phyloP scores from a whole-genome alignment of 2,797 vertebrate species.

The Forpus xanthops region DNA sequence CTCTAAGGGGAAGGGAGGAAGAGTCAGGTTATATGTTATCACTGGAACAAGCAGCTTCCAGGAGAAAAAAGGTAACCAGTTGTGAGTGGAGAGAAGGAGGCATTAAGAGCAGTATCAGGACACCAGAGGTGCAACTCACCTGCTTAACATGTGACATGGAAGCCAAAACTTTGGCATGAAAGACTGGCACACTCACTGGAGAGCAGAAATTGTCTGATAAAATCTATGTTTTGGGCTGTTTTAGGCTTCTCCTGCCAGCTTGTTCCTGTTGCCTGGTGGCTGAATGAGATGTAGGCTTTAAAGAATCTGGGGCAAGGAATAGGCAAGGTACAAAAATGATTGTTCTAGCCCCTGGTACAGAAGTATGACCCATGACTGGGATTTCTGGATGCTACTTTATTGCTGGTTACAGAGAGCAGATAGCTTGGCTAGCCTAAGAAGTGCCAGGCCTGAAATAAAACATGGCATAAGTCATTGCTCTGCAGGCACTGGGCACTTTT shows the following conservation, averaged over 20 bases:
- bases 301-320: background rate
- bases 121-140: background rate
- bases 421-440: background rate
- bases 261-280: background rate
- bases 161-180: background rate
- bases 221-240: background rate
- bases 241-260: background rate
- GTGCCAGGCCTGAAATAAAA: background rate
- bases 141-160: background rate
- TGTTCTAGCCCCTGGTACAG: background rate
- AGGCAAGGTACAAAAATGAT: background rate
- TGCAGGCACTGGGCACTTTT: background rate
- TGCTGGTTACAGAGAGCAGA: background rate
- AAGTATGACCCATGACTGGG: accelerated
- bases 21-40: background rate
- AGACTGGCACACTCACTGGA: background rate
- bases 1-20: background rate
- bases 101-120: background rate
- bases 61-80: background rate
- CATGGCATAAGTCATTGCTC: background rate
- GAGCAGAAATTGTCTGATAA: background rate
- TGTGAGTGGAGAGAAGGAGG: background rate
- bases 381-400: background rate
- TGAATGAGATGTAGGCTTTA: background rate
- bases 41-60: background rate